phyloP scores from a whole-genome alignment of 2,888 invertebrate species.

The Deilephila elpenor region DNA sequence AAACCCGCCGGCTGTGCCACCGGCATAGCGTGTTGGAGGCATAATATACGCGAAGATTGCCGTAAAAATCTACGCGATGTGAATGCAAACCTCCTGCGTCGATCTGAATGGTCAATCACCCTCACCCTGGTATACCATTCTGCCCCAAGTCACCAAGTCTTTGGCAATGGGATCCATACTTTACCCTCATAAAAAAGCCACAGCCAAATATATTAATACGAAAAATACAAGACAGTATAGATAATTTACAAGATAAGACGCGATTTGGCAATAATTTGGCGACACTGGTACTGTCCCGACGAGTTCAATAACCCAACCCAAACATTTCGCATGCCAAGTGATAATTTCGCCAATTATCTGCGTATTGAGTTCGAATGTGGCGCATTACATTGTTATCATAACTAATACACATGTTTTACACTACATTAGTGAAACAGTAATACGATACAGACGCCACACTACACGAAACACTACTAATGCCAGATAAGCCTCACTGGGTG shows the following conservation, averaged over 20 bases:
- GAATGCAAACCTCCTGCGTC: too few relatives aligned
- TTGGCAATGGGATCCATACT: too few relatives aligned
- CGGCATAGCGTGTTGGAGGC: too few relatives aligned
- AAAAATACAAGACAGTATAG: not conserved
- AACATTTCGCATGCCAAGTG: not conserved
- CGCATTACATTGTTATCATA: not conserved
- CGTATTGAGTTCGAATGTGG: not conserved
- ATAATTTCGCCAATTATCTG: slow-evolving; percentile 24
- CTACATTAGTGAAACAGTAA: not conserved
- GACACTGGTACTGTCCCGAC: not conserved
- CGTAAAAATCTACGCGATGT: too few relatives aligned
- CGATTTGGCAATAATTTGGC: not conserved
- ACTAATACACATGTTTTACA: not conserved
- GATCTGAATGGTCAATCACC: too few relatives aligned
- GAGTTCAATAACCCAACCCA: not conserved
- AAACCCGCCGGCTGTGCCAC: too few relatives aligned
- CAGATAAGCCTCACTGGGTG: not conserved
- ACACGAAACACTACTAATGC: not conserved
- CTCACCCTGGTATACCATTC: too few relatives aligned
- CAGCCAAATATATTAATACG: too few relatives aligned
- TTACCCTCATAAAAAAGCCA: too few relatives aligned
- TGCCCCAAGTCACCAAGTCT: too few relatives aligned
- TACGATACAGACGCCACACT: not conserved
- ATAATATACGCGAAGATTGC: too few relatives aligned
- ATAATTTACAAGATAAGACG: not conserved